Evolutionary conservation across 1,140 invertebrate genomes (phyloP).

Genomic region (Oreohelix idahoensis): DNA sequence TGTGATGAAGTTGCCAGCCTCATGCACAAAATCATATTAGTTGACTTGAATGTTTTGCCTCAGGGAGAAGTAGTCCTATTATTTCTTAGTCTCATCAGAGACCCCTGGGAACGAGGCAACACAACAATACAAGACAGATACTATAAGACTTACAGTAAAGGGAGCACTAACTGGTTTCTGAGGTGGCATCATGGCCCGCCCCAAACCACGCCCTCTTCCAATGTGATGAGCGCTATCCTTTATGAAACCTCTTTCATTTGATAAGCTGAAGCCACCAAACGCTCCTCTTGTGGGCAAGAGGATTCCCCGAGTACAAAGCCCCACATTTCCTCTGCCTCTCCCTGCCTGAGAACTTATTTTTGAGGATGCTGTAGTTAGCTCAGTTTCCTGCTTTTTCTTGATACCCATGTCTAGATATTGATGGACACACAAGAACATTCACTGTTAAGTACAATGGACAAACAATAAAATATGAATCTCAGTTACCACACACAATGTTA

Average conservation of each 20-base stretch:
- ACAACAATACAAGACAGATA: no score
- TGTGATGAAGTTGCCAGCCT: no score
- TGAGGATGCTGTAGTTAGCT: not conserved
- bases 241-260: not conserved
- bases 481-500: no score
- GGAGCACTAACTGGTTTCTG: conserved; percentile 22
- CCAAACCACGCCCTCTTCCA: conserved; percentile 1
- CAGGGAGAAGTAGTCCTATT: no score
- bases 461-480: no score
- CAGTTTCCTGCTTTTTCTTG: not conserved
- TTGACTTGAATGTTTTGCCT: no score
- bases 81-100: no score
- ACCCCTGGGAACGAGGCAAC: no score
- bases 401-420: not conserved
- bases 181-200: not conserved
- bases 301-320: not conserved
- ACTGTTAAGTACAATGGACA: no score
- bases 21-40: no score
- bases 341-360: not conserved
- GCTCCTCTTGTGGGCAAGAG: not conserved
- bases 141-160: conserved; percentile 13
- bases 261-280: not conserved
- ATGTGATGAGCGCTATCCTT: not conserved
- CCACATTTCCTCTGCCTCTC: not conserved
- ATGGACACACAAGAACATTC: not conserved